phyloP scores from a whole-genome alignment of 2,888 invertebrate species.

The Ametastegia equiseti region DNA sequence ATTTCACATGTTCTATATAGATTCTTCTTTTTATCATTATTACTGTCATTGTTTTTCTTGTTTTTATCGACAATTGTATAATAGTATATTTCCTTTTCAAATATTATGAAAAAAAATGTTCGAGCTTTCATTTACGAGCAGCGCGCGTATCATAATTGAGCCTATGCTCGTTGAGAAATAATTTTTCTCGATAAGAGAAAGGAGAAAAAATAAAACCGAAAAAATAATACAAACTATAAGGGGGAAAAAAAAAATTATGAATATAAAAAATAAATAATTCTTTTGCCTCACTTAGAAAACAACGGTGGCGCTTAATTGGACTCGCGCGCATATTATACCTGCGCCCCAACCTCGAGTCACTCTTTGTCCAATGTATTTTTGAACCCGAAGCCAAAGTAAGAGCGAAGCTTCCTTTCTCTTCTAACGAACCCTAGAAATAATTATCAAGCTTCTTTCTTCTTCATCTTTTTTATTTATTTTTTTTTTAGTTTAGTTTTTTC shows the following conservation, averaged over 20 bases:
- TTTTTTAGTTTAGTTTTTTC: not conserved
- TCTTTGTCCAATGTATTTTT: slow-evolving; percentile 42
- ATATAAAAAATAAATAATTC: not conserved
- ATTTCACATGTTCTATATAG: no score
- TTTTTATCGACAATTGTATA: no score
- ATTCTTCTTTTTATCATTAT: no score
- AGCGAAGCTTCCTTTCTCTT: slow-evolving; percentile 8
- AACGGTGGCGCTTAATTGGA: slow-evolving; percentile 33
- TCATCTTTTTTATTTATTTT: not conserved
- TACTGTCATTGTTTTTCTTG: not conserved
- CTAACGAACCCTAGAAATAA: slow-evolving; percentile 44
- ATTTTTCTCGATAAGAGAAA: not conserved
- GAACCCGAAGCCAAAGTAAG: slow-evolving; percentile 41
- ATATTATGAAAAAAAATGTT: no score
- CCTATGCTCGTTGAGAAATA: not conserved
- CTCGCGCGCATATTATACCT: slow-evolving; percentile 9
- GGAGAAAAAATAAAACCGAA: not conserved
- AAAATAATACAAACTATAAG: no score
- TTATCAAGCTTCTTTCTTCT: slow-evolving; percentile 1
- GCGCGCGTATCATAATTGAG: not conserved
- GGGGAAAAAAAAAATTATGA: not conserved
- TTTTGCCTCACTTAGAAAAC: slow-evolving; percentile 1
- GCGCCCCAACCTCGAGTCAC: slow-evolving; percentile 39
- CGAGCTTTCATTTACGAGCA: no score
- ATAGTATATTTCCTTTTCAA: no score